Evolutionary conservation across 2,888 invertebrate species (phyloP).

Genomic region (Acrobasis repandana): DNA sequence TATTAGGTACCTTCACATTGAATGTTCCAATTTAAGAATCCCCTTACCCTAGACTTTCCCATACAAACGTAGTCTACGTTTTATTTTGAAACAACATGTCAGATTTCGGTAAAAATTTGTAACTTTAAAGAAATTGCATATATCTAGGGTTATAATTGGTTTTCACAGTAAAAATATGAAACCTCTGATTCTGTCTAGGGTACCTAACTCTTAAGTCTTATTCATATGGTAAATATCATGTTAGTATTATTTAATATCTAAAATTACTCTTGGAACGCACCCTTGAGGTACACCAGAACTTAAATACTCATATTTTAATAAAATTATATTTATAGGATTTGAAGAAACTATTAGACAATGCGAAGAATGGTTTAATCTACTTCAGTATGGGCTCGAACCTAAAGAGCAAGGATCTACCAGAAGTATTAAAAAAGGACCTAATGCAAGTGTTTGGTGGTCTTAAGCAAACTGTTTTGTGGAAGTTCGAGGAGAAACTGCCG

Average conservation of each 20-base stretch:
- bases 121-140: too few relatives aligned
- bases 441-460: conserved; percentile 52
- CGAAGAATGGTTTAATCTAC: conserved; percentile 53
- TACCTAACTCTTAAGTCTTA: too few relatives aligned
- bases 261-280: background rate
- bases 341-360: conserved; percentile 50
- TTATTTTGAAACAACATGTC: too few relatives aligned
- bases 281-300: background rate
- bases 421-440: conserved; percentile 45
- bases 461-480: conserved; percentile 62
- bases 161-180: too few relatives aligned
- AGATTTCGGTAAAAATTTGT: too few relatives aligned
- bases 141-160: too few relatives aligned
- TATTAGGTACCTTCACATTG: too few relatives aligned
- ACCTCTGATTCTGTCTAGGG: too few relatives aligned
- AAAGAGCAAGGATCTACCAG: conserved; percentile 46
- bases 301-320: background rate
- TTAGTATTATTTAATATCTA: background rate
- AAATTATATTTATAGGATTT: conserved; percentile 46
- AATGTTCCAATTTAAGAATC: too few relatives aligned
- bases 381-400: conserved; percentile 57
- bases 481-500: conserved; percentile 53
- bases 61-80: too few relatives aligned
- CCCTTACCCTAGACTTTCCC: too few relatives aligned
- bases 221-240: too few relatives aligned